phyloP scores from a whole-genome alignment of 64 coral and sea anemone species.

The Montipora foliosa region DNA sequence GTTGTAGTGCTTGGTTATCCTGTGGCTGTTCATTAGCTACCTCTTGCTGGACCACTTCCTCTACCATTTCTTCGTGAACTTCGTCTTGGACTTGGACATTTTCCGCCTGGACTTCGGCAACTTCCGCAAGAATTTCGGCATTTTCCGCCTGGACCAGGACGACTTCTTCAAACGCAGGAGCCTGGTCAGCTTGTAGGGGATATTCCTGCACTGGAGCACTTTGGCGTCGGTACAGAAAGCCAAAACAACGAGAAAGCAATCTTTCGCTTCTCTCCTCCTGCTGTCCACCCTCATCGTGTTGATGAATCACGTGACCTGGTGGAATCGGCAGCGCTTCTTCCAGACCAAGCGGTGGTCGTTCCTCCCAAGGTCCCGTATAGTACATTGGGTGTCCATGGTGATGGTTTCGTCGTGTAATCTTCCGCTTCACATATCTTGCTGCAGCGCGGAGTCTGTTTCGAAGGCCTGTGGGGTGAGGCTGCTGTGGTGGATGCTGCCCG shows the following conservation, averaged over 20 bases:
- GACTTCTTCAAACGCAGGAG: conserved; percentile 15
- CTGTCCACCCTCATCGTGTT: neutral
- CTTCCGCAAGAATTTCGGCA: neutral
- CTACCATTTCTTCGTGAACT: neutral
- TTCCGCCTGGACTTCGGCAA: neutral
- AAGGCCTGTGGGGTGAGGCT: neutral
- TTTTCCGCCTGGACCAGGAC: neutral
- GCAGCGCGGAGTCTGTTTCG: neutral
- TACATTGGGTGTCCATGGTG: neutral
- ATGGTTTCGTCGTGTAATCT: neutral
- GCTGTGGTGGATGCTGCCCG: neutral
- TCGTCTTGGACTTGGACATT: neutral
- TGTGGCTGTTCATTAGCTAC: neutral
- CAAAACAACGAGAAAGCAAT: neutral
- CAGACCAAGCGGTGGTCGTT: neutral
- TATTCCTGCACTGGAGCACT: neutral
- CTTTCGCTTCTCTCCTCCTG: neutral
- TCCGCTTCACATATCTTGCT: conserved; percentile 14
- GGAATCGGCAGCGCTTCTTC: conserved; percentile 4
- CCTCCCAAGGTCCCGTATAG: neutral
- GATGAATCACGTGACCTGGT: neutral
- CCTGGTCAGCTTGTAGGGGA: neutral
- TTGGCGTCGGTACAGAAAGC: neutral
- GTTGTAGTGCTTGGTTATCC: neutral
- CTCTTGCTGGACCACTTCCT: neutral